Percentiles rank a stretch among this genome's conserved stretches.
phyloP scores from a whole-genome alignment of 2,113 vertebrate genomes.

The Amazona guildingii region DNA sequence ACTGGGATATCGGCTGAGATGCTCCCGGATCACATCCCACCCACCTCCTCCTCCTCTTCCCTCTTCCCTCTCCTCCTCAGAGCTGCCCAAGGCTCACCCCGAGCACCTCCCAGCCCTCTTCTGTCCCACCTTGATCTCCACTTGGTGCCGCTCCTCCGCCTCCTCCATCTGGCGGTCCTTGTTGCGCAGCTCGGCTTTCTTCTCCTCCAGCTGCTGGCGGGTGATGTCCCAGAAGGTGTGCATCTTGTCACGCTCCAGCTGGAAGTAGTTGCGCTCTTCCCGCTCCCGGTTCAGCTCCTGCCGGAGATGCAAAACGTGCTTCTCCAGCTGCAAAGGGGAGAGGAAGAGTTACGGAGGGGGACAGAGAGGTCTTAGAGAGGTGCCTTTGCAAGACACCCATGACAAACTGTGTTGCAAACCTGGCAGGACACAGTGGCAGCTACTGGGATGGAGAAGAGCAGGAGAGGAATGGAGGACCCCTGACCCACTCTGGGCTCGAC shows the following conservation, averaged over 20 bases:
- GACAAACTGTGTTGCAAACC: accelerated
- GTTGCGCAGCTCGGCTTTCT: constrained; percentile 79
- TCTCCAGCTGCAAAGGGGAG: constrained; percentile 77
- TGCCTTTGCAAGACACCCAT: accelerated
- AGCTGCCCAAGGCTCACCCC: background rate
- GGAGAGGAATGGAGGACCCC: background rate
- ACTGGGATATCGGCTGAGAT: background rate
- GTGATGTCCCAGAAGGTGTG: constrained; percentile 89
- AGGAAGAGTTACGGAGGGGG: too few relatives aligned
- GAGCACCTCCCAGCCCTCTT: background rate
- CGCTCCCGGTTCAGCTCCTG: constrained; percentile 90
- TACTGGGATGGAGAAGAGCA: background rate
- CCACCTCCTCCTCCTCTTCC: background rate
- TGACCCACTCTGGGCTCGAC: background rate
- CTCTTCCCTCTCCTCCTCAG: background rate
- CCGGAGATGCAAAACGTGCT: constrained; percentile 78
- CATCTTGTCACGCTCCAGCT: constrained; percentile 89
- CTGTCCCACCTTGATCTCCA: constrained; percentile 86
- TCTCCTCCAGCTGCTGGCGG: constrained; percentile 83
- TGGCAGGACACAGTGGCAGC: background rate
- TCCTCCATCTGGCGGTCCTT: constrained; percentile 87
- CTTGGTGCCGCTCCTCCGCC: constrained; percentile 84
- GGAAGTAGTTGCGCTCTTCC: constrained; percentile 92
- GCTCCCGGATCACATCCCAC: background rate
- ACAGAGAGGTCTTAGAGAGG: background rate